These are phyloP conservation scores for Meloe dianella DNA, from an alignment of 2,888 invertebrate species.

Conservation along the genomic window DNA sequence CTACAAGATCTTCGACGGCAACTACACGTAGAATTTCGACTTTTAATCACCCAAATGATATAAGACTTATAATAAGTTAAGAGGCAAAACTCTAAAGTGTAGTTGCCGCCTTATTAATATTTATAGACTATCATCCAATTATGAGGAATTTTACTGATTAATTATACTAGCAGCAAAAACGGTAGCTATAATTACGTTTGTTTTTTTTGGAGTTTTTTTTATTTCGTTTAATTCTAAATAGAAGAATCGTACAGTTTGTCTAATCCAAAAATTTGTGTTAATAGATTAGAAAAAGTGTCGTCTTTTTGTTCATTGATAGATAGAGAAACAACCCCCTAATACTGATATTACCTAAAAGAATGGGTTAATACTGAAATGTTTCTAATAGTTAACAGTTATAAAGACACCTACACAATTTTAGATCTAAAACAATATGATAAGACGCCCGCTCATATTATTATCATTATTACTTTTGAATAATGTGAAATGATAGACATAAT, in stretches of 20 bases:
- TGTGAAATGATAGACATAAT: constrained; percentile 2
- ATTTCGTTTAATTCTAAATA: not conserved
- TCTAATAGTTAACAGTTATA: constrained; percentile 8
- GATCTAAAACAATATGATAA: constrained; percentile 4
- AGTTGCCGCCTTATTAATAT: not conserved
- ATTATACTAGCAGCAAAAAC: constrained; percentile 10
- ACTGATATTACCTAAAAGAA: not conserved
- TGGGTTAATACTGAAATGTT: not conserved
- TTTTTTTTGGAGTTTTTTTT: too few species aligned
- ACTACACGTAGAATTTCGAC: not conserved
- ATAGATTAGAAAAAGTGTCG: constrained; percentile 1
- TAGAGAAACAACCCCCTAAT: not conserved
- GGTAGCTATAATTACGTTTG: constrained; percentile 8
- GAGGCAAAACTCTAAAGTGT: not conserved
- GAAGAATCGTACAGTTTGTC: not conserved
- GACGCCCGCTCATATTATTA: not conserved
- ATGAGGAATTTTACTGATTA: constrained; percentile 4
- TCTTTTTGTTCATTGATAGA: not conserved
- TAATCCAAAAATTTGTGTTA: not conserved
- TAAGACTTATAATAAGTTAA: not conserved
- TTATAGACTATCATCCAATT: constrained; percentile 8
- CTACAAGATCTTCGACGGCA: not conserved
- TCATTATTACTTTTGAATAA: not conserved
- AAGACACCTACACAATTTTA: constrained; percentile 11
- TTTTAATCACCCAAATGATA: not conserved